phyloP scores from a whole-genome alignment of 2,113 vertebrate genomes.

The Rhinolophus sinicus region DNA sequence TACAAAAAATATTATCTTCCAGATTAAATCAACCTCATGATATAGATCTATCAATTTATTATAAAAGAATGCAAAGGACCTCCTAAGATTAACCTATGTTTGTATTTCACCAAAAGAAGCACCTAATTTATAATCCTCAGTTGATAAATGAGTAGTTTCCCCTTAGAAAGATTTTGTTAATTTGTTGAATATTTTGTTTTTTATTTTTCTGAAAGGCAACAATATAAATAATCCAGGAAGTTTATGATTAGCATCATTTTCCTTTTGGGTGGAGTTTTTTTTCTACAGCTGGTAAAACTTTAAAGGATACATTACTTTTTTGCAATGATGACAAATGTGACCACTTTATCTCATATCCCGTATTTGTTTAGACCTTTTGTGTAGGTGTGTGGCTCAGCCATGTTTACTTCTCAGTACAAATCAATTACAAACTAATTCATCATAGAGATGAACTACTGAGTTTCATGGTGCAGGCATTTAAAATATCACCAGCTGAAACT shows the following conservation, averaged over 20 bases:
- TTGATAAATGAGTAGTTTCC: neutral
- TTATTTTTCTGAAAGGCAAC: neutral
- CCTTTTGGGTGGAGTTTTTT: neutral
- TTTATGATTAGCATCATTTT: neutral
- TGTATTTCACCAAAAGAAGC: neutral
- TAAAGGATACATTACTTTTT: neutral
- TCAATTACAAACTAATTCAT: neutral
- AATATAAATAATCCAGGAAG: neutral
- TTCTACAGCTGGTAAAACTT: neutral
- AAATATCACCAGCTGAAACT: neutral
- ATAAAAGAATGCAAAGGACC: neutral
- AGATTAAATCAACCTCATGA: slow-evolving; percentile 27
- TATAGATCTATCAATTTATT: neutral
- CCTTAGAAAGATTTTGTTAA: neutral
- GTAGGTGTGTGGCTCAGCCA: neutral
- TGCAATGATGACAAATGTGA: neutral
- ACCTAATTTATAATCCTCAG: neutral
- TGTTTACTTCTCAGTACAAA: neutral
- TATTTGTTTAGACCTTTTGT: neutral
- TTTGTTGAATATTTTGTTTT: neutral
- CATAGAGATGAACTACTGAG: neutral
- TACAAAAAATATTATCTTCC: neutral
- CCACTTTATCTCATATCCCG: neutral
- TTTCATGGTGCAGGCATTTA: neutral
- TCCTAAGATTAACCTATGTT: neutral